These are phyloP conservation scores for Leptoteleia sp. DNA, from an alignment of 1,140 invertebrate species.

Conservation along the genomic window DNA sequence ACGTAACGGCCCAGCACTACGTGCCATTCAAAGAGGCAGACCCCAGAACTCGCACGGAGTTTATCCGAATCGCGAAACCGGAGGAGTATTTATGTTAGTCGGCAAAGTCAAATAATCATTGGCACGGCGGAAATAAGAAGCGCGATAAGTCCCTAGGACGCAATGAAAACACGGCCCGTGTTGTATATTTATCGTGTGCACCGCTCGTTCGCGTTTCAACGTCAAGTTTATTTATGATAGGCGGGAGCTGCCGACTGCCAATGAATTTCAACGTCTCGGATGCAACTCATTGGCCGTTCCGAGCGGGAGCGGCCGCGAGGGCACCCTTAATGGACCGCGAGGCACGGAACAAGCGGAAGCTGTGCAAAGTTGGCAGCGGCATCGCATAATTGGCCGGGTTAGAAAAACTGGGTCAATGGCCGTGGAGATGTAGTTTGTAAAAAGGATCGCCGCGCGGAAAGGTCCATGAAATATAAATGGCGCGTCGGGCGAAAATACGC, in stretches of 20 bases:
- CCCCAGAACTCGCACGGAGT: conserved; percentile 13
- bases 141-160: conserved; percentile 21
- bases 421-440: conserved; percentile 11
- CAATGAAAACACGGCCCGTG: conserved; percentile 53
- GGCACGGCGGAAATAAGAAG: conserved; percentile 41
- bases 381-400: conserved; percentile 12
- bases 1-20: conserved; percentile 1
- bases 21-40: conserved; percentile 22
- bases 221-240: conserved; percentile 76
- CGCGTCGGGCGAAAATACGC: conserved; percentile 15
- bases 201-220: conserved; percentile 68
- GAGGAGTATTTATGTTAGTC: conserved; percentile 54
- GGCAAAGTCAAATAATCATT: conserved; percentile 50
- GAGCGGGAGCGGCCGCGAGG: too few relatives aligned
- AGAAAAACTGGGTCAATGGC: conserved; percentile 37
- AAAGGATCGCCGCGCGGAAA: conserved; percentile 4
- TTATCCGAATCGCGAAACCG: conserved; percentile 22
- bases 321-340: conserved; percentile 19
- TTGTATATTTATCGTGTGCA: conserved; percentile 73
- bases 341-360: conserved; percentile 28
- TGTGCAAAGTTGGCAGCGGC: not conserved
- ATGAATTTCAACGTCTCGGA: conserved; percentile 67
- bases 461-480: conserved; percentile 40
- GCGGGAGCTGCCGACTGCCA: conserved; percentile 60
- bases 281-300: conserved; percentile 49